These are phyloP conservation scores for Zoroaster sp. DNA, from an alignment of 53 echinoderm and acorn worm species.

Conservation along the genomic window DNA sequence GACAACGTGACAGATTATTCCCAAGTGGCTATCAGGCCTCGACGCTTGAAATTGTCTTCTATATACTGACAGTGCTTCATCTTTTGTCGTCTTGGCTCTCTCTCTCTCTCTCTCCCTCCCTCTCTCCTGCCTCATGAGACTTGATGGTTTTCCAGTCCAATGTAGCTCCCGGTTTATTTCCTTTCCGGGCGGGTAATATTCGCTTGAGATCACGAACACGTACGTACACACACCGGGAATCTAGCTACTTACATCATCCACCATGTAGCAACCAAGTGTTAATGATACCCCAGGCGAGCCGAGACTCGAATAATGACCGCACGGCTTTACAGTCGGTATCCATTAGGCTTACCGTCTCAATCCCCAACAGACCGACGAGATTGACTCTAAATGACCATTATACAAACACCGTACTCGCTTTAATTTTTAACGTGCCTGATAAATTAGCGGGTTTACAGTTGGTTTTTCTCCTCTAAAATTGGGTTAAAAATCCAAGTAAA, in stretches of 20 bases:
- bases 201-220: slow-evolving; percentile 10
- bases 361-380: background rate
- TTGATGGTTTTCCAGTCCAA: background rate
- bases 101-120: background rate
- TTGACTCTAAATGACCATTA: slow-evolving; percentile 43
- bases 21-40: slow-evolving; percentile 1
- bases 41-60: background rate
- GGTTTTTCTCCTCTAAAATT: background rate
- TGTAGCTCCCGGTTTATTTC: background rate
- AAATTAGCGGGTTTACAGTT: slow-evolving; percentile 15
- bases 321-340: background rate
- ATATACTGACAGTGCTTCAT: no score
- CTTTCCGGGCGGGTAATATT: background rate
- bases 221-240: background rate
- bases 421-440: slow-evolving; percentile 38
- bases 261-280: slow-evolving; percentile 28
- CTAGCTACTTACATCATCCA: background rate
- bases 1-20: slow-evolving; percentile 23
- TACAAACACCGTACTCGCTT: slow-evolving; percentile 15
- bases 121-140: background rate
- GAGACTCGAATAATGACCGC: background rate
- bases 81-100: background rate
- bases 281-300: slow-evolving; percentile 5
- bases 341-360: slow-evolving; percentile 10
- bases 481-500: slow-evolving; percentile 39